Evolutionary conservation across 2,888 invertebrate species (phyloP), one percentile per base, ranked within the genome.

Genomic region (Scaptomyza reducta): DNA sequence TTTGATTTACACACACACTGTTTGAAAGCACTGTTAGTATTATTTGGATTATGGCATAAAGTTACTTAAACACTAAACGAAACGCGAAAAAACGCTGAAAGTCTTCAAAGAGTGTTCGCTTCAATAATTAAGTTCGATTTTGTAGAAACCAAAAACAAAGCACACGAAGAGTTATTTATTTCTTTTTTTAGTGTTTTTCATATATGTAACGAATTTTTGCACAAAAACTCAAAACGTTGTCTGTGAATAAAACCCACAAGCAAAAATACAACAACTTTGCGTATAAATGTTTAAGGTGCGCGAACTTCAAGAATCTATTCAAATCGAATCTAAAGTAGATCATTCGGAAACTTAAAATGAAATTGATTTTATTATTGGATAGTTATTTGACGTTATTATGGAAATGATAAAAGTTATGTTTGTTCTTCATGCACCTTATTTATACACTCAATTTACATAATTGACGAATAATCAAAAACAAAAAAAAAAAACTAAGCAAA

Each of bases 101-200:
- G 70, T 65, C 78, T 73, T 79, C 67, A 89, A 89, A 87, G 90
- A 90, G 90, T 90, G 90, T 90, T 90, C 90, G 90, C 90, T 90
- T 83, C 67, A 73, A 77, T 68, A 6, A 3, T 38, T 10, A 51
- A 74, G 57, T 75, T 66, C 63, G 41, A 57, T 46, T 75, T 72
- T 51, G 35, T 42, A 54, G 57, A 63, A 74, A 71, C 56, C 65
- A 60, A 76, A 73, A 77, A 60, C 47, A 73, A 45, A 50, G 61
- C 64, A 78, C 74, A 79, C 79, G 76, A 73, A 42, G 73, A 78
- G 79, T 73, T 79, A 57, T 66, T 78, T 58, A 29, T 49, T 65
- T 66, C 79, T 58, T 35, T 50, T 65, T 68, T 57, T 18, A 86
- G 86, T 88, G 88, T 84, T 84, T 84, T 88, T 86, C 84, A 79